phyloP scores from a whole-genome alignment of 2,113 vertebrate species.

The Syrrhaptes paradoxus region DNA sequence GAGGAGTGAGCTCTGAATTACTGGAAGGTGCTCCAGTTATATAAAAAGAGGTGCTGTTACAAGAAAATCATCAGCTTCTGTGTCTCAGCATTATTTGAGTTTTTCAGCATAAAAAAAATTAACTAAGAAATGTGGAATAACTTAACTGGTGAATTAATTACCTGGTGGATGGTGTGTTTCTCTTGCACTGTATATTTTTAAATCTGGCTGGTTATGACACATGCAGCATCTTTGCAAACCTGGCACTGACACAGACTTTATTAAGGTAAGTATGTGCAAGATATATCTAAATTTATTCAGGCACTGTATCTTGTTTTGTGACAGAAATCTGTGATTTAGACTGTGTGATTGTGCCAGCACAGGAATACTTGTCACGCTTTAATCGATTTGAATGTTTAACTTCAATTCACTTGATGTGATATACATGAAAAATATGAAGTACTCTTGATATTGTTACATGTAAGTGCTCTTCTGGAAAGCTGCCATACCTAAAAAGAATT shows the following conservation, averaged over 20 bases:
- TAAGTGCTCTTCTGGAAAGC: not conserved
- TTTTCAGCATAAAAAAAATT: not conserved
- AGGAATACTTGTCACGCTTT: not conserved
- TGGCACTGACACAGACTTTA: not conserved
- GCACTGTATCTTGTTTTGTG: not conserved
- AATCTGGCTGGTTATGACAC: not conserved
- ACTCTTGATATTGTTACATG: not conserved
- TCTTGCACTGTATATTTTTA: not conserved
- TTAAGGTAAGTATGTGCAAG: not conserved
- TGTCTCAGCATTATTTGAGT: not conserved
- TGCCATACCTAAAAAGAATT: not conserved
- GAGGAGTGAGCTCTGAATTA: not conserved
- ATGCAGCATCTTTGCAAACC: not conserved
- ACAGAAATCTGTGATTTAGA: not conserved
- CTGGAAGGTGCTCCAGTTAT: not conserved
- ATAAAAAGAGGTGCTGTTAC: not conserved
- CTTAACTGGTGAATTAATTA: not conserved
- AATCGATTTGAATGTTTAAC: not conserved
- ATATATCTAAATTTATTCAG: not conserved
- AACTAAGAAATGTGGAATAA: not conserved
- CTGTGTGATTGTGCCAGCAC: not conserved
- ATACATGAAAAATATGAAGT: not conserved
- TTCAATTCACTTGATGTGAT: not conserved
- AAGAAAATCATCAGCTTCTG: accelerated
- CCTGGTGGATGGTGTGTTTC: not conserved